Evolutionary conservation across 2,888 invertebrate genomes (phyloP).

Genomic region (Heteromurus nitidus): DNA sequence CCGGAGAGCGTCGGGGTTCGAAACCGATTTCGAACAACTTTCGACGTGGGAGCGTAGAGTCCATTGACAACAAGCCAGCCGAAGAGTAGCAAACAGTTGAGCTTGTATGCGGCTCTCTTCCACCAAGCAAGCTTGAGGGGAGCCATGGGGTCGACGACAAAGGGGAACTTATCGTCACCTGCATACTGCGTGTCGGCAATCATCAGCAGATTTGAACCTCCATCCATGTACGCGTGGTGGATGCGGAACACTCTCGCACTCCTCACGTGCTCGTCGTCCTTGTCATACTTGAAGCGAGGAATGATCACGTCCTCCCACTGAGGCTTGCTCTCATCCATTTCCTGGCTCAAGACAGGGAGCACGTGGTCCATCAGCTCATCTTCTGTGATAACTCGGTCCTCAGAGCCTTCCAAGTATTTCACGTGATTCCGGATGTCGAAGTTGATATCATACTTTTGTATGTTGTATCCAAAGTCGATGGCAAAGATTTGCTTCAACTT

Average conservation of each 20-base stretch:
- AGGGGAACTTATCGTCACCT: constrained; percentile 61
- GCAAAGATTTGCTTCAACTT: constrained; percentile 68
- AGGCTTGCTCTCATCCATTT: constrained; percentile 69
- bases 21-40: constrained; percentile 60
- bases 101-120: constrained; percentile 53
- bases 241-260: constrained; percentile 67
- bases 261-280: constrained; percentile 15
- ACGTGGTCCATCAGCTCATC: constrained; percentile 62
- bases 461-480: constrained; percentile 59
- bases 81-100: constrained; percentile 61
- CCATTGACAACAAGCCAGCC: constrained; percentile 57
- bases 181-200: constrained; percentile 67
- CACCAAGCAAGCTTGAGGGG: constrained; percentile 53
- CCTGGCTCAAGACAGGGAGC: constrained; percentile 53
- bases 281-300: constrained; percentile 58
- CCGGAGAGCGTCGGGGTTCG: constrained; percentile 61
- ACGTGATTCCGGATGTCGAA: constrained; percentile 71
- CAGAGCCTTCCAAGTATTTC: constrained; percentile 42
- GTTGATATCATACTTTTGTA: constrained; percentile 65
- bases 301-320: constrained; percentile 72
- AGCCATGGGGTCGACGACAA: constrained; percentile 61
- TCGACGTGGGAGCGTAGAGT: constrained; percentile 46
- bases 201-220: constrained; percentile 65
- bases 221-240: constrained; percentile 71
- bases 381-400: constrained; percentile 62